Evolutionary conservation across 2,797 vertebrate genomes (phyloP), one percentile per base, ranked within the genome.

Genomic region (Sphenopsis melanotis): DNA sequence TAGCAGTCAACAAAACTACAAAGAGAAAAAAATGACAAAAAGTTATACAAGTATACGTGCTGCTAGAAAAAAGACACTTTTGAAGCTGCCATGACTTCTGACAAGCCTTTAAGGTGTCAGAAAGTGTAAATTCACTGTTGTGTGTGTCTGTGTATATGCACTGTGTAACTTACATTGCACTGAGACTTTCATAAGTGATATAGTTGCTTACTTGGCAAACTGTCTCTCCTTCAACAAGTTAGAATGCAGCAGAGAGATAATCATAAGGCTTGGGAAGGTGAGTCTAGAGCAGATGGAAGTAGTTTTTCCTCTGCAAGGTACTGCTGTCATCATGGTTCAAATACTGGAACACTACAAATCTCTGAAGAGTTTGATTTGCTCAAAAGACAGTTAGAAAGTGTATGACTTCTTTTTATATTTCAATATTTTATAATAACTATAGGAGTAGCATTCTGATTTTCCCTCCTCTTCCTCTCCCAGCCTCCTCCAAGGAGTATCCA

Each of bases 1-100:
- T 90, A 92, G 30, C 68, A 94, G 92, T 94, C 93, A 95, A 94
- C 86, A 90, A 90, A 96, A 96, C 83, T 95, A 90, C 91, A 97
- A 95, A 97, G 72, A 19, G 8, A 14, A 69, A 49, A 64, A 89
- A 87, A 56, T 52, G 52, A 83, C 83, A 93, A 56, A 89, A 87
- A 83, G 27, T 78, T 75, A 74, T 68, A 24, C 34, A 32, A 60
- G 65, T 84, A 83, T 91, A 64, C 4, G 3, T 55, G 34, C 41
- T 84, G 85, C 50, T 70, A 74, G 83, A 84, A 93, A 96, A 74
- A 49, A 96, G 75, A 70, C 32, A 68, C 52, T 75, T 96, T 92
- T 95, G 94, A 97, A 96, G 82, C 36, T 90, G 37, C 75, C 57
- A 60, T 82, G 64, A 85, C 66, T 90, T 95, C 87, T 83, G 76